Conservation (phyloP, 1,140 invertebrate genomes). For the Armadillidium nasatum region DNA sequence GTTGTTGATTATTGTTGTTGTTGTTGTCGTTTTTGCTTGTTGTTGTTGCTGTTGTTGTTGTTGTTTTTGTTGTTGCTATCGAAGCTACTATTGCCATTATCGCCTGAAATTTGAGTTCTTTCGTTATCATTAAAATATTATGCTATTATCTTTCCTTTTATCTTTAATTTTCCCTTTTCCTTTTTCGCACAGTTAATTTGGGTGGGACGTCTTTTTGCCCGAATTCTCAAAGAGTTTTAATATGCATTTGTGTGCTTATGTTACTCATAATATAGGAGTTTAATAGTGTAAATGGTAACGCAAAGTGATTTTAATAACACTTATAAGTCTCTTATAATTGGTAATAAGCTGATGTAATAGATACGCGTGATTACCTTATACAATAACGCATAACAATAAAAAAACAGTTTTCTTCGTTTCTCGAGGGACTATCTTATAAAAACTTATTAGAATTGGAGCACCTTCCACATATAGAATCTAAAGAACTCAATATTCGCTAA, state of each 20-base stretch:
- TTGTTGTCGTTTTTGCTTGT: no score
- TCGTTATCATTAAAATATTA: no score
- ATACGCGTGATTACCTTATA: constrained; percentile 9
- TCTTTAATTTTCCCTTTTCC: no score
- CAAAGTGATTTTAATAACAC: constrained; percentile 4
- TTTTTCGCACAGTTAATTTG: not conserved
- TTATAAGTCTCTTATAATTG: constrained; percentile 14
- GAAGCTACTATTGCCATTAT: no score
- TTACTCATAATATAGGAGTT: not conserved
- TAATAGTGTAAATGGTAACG: constrained; percentile 8
- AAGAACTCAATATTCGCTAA: constrained; percentile 9
- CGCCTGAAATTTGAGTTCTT: no score
- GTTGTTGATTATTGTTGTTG: no score
- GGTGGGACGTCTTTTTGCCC: not conserved
- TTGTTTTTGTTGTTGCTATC: no score
- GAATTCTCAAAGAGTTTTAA: not conserved
- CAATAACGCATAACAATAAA: constrained; percentile 12
- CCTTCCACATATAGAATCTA: constrained; percentile 4
- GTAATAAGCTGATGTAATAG: constrained; percentile 13
- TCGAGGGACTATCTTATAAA: constrained; percentile 10
- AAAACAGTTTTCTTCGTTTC: not conserved
- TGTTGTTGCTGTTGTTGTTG: no score
- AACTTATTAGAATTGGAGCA: constrained; percentile 11
- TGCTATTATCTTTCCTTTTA: no score
- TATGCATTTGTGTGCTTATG: not conserved